A percentile compares a stretch with the other conserved stretches of the same genome.
phyloP scores from a whole-genome alignment of 2,113 vertebrate species.

The Corydoras sp. region DNA sequence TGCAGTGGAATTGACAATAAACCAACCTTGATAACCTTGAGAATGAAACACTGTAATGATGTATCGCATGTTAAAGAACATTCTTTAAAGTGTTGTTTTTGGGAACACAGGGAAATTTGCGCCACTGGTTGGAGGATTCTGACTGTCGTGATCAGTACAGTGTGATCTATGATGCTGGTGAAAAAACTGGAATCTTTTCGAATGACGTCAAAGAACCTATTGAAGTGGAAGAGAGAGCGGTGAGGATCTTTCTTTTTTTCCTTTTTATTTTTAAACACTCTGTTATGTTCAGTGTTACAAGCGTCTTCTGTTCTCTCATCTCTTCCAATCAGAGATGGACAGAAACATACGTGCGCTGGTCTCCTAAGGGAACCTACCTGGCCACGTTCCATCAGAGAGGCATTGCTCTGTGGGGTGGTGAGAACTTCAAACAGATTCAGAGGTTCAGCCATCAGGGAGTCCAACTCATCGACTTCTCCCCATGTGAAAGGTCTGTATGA shows the following conservation, averaged over 20 bases:
- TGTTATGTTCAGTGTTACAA: neutral
- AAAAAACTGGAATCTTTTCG: constrained; percentile 87
- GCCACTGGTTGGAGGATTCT: constrained; percentile 91
- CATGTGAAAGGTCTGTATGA: constrained; percentile 85
- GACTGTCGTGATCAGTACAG: constrained; percentile 98
- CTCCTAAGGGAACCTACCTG: constrained; percentile 92
- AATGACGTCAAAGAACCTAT: constrained; percentile 92
- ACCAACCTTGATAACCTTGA: too few relatives aligned
- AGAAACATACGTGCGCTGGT: constrained; percentile 96
- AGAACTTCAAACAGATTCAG: constrained; percentile 98
- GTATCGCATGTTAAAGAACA: neutral
- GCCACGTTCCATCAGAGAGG: constrained; percentile 95
- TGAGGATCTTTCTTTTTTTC: constrained; percentile 53
- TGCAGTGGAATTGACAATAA: too few relatives aligned
- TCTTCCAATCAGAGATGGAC: constrained; percentile 81
- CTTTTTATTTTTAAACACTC: neutral
- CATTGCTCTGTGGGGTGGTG: constrained; percentile 96
- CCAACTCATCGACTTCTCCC: constrained; percentile 96
- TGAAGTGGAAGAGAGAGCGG: constrained; percentile 85
- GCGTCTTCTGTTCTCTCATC: neutral
- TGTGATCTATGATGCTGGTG: constrained; percentile 96
- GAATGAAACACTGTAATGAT: neutral
- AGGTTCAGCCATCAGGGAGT: constrained; percentile 94
- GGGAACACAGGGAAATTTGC: constrained; percentile 78
- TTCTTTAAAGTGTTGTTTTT: neutral